Base-by-base conservation (phyloP, 2,113 vertebrate species). In the Trichomycterus rosablanca region DNA sequence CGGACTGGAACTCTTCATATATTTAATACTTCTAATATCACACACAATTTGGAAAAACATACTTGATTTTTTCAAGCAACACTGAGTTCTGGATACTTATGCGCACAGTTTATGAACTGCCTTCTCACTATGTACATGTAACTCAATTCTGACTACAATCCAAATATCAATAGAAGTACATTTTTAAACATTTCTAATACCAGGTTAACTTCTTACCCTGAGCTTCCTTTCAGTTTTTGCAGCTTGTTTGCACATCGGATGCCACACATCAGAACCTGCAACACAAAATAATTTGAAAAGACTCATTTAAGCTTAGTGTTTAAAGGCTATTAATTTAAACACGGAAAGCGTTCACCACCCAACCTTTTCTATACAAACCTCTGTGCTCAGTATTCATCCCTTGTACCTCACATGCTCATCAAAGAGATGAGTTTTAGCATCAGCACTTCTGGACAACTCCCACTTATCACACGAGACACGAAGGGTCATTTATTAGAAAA, bases 261-360 rank as follows among this genome's bases (percentile, higher is more conserved):
- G 95, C 95, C 95, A 98, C 49, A 98, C 92, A 70, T 94, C 93
- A 11, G 93, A 93, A 76, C 94, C 95, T 98, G 80, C 18, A 74
- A 71, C 12, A 63, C 22, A 37, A 20, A 53, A 30, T 34, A 56
- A 56, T 7, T 26, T 28, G 3, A 7, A 11, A 37, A 14, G 10
- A 37, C 11, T 3, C 26, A 30, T 4, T 30, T 30, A 6, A 22
- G 20, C 28, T n/a, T n/a, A n/a, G n/a, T n/a, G 15, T 19, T 30
- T 18, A 11, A 12, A 32, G 9, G 14, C 11, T 30, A 4, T n/a
- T 12, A 16, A 18, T 4, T 19, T n/a, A n/a, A 26, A n/a, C n/a
- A 16, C n/a, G 7, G 8, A 2, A 7, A 6, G 5, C 28, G 30
- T 15, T 16, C 37, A 6, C 8, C 24, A 26, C 3, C 40, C 3